phyloP scores from a whole-genome alignment of 2,797 vertebrate genomes.

The Catamblyrhynchus diadema region DNA sequence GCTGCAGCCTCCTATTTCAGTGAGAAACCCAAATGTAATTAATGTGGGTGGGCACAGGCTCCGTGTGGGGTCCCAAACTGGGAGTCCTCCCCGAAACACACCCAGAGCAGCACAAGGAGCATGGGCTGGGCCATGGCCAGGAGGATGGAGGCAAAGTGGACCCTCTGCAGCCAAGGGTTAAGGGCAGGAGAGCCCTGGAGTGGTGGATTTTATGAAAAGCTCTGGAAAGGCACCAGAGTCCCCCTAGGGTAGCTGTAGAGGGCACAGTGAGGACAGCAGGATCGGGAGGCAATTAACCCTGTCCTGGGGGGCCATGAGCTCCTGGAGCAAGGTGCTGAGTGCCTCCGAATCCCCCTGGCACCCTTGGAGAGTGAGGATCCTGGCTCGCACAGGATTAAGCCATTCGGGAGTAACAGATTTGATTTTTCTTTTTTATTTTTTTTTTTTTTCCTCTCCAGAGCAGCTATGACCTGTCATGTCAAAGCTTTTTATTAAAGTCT shows the following conservation, averaged over 20 bases:
- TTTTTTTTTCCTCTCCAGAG: neutral
- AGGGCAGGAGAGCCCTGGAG: neutral
- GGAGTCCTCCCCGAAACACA: neutral
- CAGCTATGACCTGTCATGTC: conserved; percentile 41
- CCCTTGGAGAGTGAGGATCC: neutral
- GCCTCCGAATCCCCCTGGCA: neutral
- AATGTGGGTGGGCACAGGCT: neutral
- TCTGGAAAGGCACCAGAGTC: neutral
- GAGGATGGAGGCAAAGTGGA: fast-evolving
- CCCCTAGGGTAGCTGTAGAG: neutral
- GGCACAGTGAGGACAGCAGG: neutral
- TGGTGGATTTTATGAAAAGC: neutral
- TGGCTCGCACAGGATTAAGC: conserved; percentile 21
- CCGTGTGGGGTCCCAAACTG: neutral
- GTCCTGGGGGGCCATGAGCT: neutral
- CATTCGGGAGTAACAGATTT: conserved; percentile 23
- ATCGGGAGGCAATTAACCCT: neutral
- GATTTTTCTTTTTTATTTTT: neutral
- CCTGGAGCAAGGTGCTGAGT: neutral
- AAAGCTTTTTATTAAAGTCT: conserved; percentile 64
- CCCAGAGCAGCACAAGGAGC: neutral
- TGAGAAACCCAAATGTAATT: conserved; percentile 48
- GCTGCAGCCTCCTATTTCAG: neutral
- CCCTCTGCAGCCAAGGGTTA: neutral
- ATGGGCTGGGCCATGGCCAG: neutral